Evolutionary conservation across 2,797 vertebrate genomes (phyloP).

Genomic region (Leptatherina wallacei): DNA sequence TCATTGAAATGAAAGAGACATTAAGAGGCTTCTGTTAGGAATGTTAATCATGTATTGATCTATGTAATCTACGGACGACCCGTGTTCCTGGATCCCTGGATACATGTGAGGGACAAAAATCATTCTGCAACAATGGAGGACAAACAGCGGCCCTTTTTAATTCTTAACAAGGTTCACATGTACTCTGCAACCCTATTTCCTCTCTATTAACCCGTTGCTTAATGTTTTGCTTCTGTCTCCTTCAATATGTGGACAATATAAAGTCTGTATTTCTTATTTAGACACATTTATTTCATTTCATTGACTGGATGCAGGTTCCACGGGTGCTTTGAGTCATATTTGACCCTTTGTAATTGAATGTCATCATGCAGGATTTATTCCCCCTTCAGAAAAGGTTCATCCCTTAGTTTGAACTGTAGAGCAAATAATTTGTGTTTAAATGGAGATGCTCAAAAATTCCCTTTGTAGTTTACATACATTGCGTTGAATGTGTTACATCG

Average conservation of each 20-base stretch:
- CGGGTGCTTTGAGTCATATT: too few species aligned
- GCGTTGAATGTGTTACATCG: too few species aligned
- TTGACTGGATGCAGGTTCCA: not conserved
- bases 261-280: not conserved
- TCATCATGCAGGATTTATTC: too few species aligned
- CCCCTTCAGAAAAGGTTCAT: too few species aligned
- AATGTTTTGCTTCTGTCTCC: not conserved
- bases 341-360: too few species aligned
- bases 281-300: conserved; percentile 4
- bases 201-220: conserved; percentile 15
- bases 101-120: conserved; percentile 21
- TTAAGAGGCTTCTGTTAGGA: conserved; percentile 40
- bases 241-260: conserved; percentile 17
- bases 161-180: not conserved
- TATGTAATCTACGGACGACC: conserved; percentile 27
- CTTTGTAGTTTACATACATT: too few species aligned
- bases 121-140: conserved; percentile 11
- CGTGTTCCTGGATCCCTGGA: conserved; percentile 28
- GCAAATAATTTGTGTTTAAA: too few species aligned
- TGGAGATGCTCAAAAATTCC: too few species aligned
- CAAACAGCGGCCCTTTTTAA: conserved; percentile 8
- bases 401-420: too few species aligned
- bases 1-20: conserved; percentile 58
- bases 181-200: conserved; percentile 5
- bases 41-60: conserved; percentile 71